phyloP scores from a whole-genome alignment of 2,113 vertebrate genomes.

The Micronycteris hirsuta region DNA sequence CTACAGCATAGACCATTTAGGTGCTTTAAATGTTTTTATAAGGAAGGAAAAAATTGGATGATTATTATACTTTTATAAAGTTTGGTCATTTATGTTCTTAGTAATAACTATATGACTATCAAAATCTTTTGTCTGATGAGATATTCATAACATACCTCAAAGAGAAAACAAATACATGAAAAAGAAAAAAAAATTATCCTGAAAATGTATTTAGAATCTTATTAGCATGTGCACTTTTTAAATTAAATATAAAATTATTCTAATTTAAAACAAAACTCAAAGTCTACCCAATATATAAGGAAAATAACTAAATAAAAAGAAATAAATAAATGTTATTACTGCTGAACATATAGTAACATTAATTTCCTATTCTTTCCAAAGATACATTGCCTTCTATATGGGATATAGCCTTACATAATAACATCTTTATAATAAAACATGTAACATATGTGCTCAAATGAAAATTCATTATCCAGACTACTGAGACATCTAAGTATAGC shows the following conservation, averaged over 20 bases:
- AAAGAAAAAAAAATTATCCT: background rate
- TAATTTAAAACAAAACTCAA: background rate
- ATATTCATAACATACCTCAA: background rate
- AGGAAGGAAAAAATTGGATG: conserved; percentile 43
- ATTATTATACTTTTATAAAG: conserved; percentile 61
- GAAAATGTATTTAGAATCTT: background rate
- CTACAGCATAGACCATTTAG: conserved; percentile 60
- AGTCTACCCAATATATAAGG: background rate
- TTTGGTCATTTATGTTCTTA: conserved; percentile 54
- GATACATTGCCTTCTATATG: background rate
- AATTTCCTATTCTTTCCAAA: background rate
- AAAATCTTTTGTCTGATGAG: background rate
- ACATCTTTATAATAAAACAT: conserved; percentile 22
- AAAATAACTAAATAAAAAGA: background rate
- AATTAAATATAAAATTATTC: background rate
- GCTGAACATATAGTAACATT: background rate
- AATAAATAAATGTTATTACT: background rate
- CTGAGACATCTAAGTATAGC: background rate
- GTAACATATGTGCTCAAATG: background rate
- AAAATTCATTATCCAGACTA: background rate
- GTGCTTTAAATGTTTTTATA: conserved; percentile 66
- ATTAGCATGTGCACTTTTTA: background rate
- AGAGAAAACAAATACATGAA: background rate
- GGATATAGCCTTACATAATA: background rate
- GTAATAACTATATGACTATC: conserved; percentile 67